A percentile compares a stretch with the other conserved stretches of the same genome.
Conservation (phyloP, 2,888 invertebrate species). For the Drosophila meridiana region DNA sequence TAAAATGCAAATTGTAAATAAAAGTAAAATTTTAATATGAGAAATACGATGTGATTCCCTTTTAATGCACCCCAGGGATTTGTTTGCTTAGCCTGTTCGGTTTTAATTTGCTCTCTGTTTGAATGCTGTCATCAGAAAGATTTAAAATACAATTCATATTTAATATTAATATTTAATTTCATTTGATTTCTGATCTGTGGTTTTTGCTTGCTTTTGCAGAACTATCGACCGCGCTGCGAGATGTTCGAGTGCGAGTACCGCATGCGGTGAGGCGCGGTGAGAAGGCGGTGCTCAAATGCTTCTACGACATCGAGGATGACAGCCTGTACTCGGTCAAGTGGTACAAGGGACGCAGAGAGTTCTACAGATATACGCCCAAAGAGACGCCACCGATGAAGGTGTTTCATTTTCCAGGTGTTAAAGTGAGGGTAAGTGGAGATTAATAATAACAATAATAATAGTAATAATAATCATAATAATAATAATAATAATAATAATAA, state of each 20-base stretch:
- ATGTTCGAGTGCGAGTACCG: conserved; percentile 89
- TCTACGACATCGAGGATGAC: conserved; percentile 91
- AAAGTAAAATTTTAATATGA: conserved; percentile 41
- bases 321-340: conserved; percentile 93
- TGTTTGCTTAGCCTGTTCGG: conserved; percentile 50
- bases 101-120: conserved; percentile 9
- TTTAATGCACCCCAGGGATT: conserved; percentile 28
- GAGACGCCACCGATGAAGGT: conserved; percentile 90
- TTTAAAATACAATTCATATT: conserved; percentile 49
- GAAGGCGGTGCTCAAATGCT: conserved; percentile 88
- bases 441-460: too few species aligned
- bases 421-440: conserved; percentile 90
- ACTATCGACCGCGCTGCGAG: conserved; percentile 85
- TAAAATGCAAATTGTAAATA: conserved; percentile 67
- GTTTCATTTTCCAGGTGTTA: conserved; percentile 90
- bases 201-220: conserved; percentile 51
- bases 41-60: conserved; percentile 18
- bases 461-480: too few species aligned
- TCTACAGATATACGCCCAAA: conserved; percentile 92
- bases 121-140: conserved; percentile 43
- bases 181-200: background rate
- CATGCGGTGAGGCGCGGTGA: conserved; percentile 88
- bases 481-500: too few species aligned
- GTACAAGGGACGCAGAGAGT: conserved; percentile 93
- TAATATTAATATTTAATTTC: conserved; percentile 20